Base-by-base conservation (phyloP, 2,113 vertebrate genomes). In the Brachionichthys hirsutus region DNA sequence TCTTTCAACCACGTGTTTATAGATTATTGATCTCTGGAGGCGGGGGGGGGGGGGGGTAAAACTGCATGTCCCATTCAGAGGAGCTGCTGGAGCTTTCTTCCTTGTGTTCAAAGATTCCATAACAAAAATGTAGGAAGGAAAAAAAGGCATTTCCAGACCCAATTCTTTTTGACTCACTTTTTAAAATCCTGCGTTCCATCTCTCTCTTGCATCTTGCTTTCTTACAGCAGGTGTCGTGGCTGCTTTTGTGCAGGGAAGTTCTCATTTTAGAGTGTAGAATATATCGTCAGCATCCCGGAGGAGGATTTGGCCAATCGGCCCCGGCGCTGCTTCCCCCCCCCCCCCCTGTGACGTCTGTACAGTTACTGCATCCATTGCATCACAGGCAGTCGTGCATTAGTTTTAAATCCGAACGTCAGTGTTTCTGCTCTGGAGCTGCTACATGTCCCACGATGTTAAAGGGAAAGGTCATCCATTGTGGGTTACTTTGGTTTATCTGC, bases 361-460 rank as follows among this genome's bases (percentile, higher is more conserved):
- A 15, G 62, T 54, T 46, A 74, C 63, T 60, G 34, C 49, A 38
- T 15, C 73, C 54, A 14, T 38, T 34, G 69, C 53, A 62, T 69
- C 46, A 56, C 63, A 4, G 8, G 24, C 60, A 59, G 57, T 83
- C 44, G 43, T 58, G 69, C 42, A 24, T 73, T 68, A 24, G n/a
- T 82, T 77, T 69, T 62, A 19, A 51, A 66, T 62, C 63, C 64
- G 55, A 17, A 75, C 70, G 54, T 65, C 42, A 30, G 74, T 85
- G 65, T 84, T 72, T 50, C 55, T 63, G 48, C 19, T 36, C 69
- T 67, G 66, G 61, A 78, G 60, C 52, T 66, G 51, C 75, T 69
- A 24, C 18, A 41, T 80, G 62, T 80, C 58, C 70, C 70, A 70
- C 52, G 43, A 64, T 70, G 55, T 79, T 60, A 77, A 87, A 82